Evolutionary conservation across 2,113 vertebrate species (phyloP).

Genomic region (Ctenodactylus gundi): DNA sequence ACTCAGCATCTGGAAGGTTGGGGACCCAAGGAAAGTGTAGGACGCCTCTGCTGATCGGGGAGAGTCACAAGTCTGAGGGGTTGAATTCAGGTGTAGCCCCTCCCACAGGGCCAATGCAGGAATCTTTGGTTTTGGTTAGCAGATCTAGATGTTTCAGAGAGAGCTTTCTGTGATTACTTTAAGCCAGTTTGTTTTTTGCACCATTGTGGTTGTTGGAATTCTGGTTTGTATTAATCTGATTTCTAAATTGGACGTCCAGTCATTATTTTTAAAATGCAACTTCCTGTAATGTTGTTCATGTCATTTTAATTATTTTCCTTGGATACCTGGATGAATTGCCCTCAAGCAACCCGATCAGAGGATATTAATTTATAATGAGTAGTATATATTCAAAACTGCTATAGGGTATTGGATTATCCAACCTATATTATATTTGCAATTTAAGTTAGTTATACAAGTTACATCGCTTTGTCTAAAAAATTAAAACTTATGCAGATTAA

Average conservation of each 20-base stretch:
- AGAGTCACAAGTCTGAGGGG: neutral
- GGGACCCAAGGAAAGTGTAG: neutral
- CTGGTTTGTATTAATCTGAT: conserved; percentile 28
- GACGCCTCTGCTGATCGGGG: neutral
- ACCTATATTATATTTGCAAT: neutral
- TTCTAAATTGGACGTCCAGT: neutral
- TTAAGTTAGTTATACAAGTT: neutral
- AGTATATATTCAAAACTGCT: neutral
- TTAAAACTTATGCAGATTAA: neutral
- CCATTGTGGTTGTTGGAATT: neutral
- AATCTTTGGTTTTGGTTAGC: neutral
- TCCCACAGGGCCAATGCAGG: neutral
- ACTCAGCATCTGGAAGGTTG: neutral
- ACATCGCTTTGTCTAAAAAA: conserved; percentile 2
- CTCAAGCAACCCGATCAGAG: neutral
- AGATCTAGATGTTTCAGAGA: neutral
- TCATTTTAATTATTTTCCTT: neutral
- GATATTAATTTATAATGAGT: conserved; percentile 10
- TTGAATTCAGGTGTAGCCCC: neutral
- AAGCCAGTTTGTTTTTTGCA: neutral
- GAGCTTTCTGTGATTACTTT: neutral
- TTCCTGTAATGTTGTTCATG: neutral
- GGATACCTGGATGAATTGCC: neutral
- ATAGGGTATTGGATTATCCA: neutral
- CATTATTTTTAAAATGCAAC: neutral